Evolutionary conservation across 2,113 vertebrate genomes (phyloP).

Genomic region (Pseudopipra pipra): DNA sequence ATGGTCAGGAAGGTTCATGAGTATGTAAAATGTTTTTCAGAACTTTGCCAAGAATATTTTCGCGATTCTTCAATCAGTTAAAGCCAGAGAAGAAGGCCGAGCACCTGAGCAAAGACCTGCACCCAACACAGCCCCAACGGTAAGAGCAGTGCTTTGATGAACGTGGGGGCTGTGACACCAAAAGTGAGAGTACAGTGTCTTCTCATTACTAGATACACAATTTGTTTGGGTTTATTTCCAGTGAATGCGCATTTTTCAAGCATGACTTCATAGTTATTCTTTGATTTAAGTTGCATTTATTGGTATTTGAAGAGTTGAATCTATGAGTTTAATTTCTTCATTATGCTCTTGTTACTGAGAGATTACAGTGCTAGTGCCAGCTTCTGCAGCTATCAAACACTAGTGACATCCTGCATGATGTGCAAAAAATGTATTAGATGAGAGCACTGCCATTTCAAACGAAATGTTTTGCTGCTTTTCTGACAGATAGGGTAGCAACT

Average conservation of each 20-base stretch:
- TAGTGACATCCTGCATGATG: neutral
- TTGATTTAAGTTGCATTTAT: neutral
- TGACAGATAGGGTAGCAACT: constrained; percentile 46
- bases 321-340: neutral
- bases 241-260: neutral
- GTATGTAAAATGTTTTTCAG: constrained; percentile 71
- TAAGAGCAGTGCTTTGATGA: constrained; percentile 55
- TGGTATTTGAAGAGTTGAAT: neutral
- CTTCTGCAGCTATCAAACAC: constrained; percentile 4
- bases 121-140: constrained; percentile 89
- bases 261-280: neutral
- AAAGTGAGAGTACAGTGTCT: neutral
- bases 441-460: constrained; percentile 32
- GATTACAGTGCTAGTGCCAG: neutral
- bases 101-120: constrained; percentile 93
- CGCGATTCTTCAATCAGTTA: constrained; percentile 98
- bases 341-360: neutral
- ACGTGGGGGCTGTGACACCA: neutral
- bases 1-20: neutral
- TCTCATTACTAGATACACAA: neutral
- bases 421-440: neutral
- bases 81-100: constrained; percentile 96
- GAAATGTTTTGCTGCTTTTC: constrained; percentile 41
- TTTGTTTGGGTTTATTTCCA: neutral
- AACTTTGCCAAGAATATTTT: constrained; percentile 99